Evolutionary conservation across 2,888 invertebrate species (phyloP), one percentile per base, ranked within the genome.

Genomic region (Tiphia femorata): DNA sequence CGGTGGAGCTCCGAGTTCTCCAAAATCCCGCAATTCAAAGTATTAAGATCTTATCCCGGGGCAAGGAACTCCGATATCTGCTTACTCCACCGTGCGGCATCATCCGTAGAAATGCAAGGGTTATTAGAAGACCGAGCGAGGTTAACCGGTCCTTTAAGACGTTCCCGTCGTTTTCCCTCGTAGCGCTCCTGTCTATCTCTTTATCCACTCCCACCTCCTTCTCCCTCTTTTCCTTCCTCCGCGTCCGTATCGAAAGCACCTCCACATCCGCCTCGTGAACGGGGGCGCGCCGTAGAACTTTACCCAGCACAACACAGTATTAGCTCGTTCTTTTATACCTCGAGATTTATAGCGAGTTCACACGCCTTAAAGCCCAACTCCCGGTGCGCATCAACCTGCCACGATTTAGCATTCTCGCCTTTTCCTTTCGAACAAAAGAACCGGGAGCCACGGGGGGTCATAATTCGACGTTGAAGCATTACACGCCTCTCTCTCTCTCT

Each of bases 331-430:
- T 35, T 54, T 55, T 59, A 42, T 41, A 46, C 35, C 20, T 8
- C 19, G 23, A 35, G 35, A 25, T 54, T 54, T 49, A 30, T 53
- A 33, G 55, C 41, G 37, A 49, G 40, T 42, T 25, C 23, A 42
- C 41, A 25, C 30, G 33, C 46, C 38, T 59, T 59, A 50, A 55
- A 59, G 42, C 47, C 46, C 37, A 46, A 41, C 35, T 29, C 47
- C 23, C 35, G 37, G 38, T 44, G 42, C 55, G 55, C 50, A 50
- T 55, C 50, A 50, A 49, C 50, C 38, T 35, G 46, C 27, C 30
- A 43, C 43, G 49, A 44, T 49, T 60, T 60, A 47, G 30, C 23
- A 46, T 46, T 53, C 29, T 29, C 33, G 1, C 12, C 10, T 8
- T 33, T 33, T 33, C 33, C 33, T n/a, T 33, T 25, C 8, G 3